phyloP scores from a whole-genome alignment of 2,797 vertebrate genomes.

The Amblyopsis hoosieri region DNA sequence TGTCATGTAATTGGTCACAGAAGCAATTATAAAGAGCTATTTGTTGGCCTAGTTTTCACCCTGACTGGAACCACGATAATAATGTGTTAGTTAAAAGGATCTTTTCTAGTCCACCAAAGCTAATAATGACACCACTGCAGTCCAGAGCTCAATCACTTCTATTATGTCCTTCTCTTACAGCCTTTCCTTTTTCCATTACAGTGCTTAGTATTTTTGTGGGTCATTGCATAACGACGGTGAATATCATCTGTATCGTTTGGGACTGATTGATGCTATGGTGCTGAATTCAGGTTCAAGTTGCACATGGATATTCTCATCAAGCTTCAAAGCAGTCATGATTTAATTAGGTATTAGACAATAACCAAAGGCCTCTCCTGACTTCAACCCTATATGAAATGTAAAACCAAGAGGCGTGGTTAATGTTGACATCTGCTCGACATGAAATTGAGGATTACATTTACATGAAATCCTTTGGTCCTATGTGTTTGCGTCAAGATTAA shows the following conservation, averaged over 20 bases:
- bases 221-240: too few species aligned
- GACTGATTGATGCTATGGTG: conserved; percentile 10
- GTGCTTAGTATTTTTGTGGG: too few species aligned
- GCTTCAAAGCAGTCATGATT: conserved; percentile 33
- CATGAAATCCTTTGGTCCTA: conserved; percentile 35
- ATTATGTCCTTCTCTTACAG: conserved; percentile 38
- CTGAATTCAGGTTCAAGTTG: conserved; percentile 31
- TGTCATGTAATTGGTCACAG: too few species aligned
- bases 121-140: conserved; percentile 28
- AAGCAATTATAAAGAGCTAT: too few species aligned
- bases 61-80: too few species aligned
- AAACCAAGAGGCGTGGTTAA: conserved; percentile 22
- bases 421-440: conserved; percentile 50
- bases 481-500: conserved; percentile 58
- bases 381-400: conserved; percentile 24
- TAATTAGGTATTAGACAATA: conserved; percentile 50
- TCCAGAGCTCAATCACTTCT: neutral
- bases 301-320: conserved; percentile 16
- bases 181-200: conserved; percentile 4
- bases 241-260: neutral
- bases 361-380: conserved; percentile 32
- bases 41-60: too few species aligned
- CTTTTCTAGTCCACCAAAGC: conserved; percentile 49
- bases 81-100: conserved; percentile 4
- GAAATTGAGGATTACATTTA: conserved; percentile 65